Base-by-base conservation (phyloP, 1,140 invertebrate species). In the Delia radicum region DNA sequence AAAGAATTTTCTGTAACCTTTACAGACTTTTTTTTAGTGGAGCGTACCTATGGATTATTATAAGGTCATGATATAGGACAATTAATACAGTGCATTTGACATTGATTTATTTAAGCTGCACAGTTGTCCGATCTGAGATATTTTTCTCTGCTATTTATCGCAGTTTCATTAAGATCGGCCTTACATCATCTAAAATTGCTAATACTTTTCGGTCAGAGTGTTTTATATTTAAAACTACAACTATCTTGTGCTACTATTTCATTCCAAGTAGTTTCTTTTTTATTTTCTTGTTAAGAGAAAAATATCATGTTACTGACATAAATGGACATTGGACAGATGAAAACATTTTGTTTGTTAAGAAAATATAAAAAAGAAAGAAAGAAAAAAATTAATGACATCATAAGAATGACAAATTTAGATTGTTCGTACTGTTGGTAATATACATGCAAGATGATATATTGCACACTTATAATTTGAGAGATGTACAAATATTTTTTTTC, bases 261-360 rank as follows among this genome's bases (percentile, higher is more conserved):
- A 21, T 21, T 55, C 48, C 21, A 21, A 21, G 18, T 55, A 21
- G 48, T 55, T 18, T 55, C 24, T 21, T 55, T 21, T 55, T 55
- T 55, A 10, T 3, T 55, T 55, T 55, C 1, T 21, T 55, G 48
- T 55, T 55, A 21, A n/a, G n/a, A n/a, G n/a, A 55, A 55, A 61
- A 74, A 61, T 74, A 74, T 74, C 73, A 74, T 74, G 73, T 74
- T 74, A 61, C 73, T 74, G 73, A 74, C 73, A 74, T 27, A 74
- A 74, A 74, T 74, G 73, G 73, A 74, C 61, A 65, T 62, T 13
- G 26, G 73, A 69, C 65, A 69, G 29, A 69, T 69, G 65, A 69
- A 69, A 69, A 69, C n/a, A 55, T 15, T 26, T 10, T 31, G 26
- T 61, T 48, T 74, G 26, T 29, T 61, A 69, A 69, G 65, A 69